Percentiles rank a stretch among this genome's conserved stretches.
These are phyloP conservation scores for Siderastrea siderea DNA, from an alignment of 92 coral and sea anemone species.

Conservation along the genomic window DNA sequence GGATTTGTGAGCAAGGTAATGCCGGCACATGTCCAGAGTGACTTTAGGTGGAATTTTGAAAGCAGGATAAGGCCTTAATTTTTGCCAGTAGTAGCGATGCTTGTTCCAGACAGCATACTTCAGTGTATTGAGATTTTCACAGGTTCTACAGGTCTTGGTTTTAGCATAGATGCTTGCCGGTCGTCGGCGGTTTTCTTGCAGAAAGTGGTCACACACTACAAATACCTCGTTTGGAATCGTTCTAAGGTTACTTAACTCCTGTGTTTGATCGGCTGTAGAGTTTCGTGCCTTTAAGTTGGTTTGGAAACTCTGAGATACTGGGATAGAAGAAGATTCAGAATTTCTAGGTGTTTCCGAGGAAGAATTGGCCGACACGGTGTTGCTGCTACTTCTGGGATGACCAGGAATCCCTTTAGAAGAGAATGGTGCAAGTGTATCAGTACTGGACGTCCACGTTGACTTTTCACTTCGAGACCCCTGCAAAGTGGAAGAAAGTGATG, in stretches of 20 bases:
- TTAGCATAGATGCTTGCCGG: not conserved
- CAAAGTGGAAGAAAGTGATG: not conserved
- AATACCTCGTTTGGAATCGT: constrained; percentile 44
- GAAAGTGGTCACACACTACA: constrained; percentile 62
- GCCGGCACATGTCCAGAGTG: constrained; percentile 55
- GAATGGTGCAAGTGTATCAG: too few species aligned
- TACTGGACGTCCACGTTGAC: not conserved
- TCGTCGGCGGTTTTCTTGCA: not conserved
- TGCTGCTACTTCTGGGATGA: not conserved
- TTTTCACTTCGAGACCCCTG: not conserved
- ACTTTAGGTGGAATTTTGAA: constrained; percentile 19
- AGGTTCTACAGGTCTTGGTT: constrained; percentile 27
- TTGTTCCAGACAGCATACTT: constrained; percentile 31
- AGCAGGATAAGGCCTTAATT: constrained; percentile 28
- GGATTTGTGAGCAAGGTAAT: constrained; percentile 20
- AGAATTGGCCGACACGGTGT: not conserved
- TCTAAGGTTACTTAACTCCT: not conserved
- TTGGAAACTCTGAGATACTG: not conserved
- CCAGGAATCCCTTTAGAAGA: not conserved
- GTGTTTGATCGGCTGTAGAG: not conserved
- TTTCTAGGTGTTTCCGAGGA: not conserved
- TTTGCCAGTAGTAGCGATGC: not conserved
- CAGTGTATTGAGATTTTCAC: constrained; percentile 1
- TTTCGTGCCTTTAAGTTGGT: not conserved
- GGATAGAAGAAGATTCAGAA: not conserved